phyloP scores from a whole-genome alignment of 1,140 invertebrate species.

The Cydia pomonella region DNA sequence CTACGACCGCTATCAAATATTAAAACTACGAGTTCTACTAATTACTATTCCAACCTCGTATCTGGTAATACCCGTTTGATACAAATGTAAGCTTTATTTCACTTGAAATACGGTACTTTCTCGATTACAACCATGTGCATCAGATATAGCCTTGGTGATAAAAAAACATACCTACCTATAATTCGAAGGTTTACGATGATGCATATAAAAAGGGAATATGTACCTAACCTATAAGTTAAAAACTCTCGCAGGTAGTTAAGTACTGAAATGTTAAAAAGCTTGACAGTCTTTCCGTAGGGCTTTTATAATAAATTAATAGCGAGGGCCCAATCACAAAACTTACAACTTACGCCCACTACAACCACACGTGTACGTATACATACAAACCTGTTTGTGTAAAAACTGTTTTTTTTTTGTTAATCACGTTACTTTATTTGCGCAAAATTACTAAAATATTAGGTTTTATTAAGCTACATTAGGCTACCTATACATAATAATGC shows the following conservation, averaged over 20 bases:
- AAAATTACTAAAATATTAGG: too few species aligned
- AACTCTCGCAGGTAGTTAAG: not conserved
- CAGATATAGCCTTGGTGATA: not conserved
- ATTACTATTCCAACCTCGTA: not conserved
- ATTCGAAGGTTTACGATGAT: not conserved
- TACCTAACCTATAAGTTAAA: not conserved
- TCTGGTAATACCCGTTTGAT: not conserved
- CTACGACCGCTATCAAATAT: slow-evolving; percentile 12
- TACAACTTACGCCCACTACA: too few species aligned
- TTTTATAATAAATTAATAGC: too few species aligned
- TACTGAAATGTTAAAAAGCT: too few species aligned
- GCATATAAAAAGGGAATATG: not conserved
- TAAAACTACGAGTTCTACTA: slow-evolving; percentile 2
- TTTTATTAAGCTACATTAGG: too few species aligned
- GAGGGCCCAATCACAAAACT: too few species aligned
- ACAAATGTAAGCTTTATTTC: not conserved
- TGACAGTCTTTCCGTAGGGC: too few species aligned
- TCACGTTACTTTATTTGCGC: too few species aligned
- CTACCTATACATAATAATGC: too few species aligned
- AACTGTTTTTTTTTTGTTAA: too few species aligned
- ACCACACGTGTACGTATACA: too few species aligned
- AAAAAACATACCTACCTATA: not conserved
- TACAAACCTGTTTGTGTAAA: too few species aligned
- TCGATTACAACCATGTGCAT: not conserved
- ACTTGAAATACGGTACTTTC: not conserved